Evolutionary conservation across 2,888 invertebrate genomes (phyloP), one percentile per base, ranked within the genome.

Genomic region (Polietes domitor): DNA sequence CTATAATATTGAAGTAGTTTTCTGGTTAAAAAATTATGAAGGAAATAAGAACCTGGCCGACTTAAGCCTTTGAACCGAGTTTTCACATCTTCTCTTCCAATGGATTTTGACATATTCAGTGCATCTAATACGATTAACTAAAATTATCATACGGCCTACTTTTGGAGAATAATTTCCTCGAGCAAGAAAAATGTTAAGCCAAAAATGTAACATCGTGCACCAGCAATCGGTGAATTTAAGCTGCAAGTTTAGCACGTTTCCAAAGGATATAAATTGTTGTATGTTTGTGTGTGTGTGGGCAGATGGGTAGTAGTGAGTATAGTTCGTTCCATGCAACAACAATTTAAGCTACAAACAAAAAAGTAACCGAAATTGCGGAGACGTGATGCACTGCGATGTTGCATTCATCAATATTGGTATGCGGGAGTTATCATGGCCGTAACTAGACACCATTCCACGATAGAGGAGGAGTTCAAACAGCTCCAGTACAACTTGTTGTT

Each of bases 401-500:
- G 47, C 50, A 71, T 24, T 24, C 68, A 68, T 68, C 68, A 68
- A 68, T 68, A 68, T 68, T 47, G 68, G 68, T n/a, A 47, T n/a
- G 15, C 26, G 15, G 15, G 15, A 15, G 21, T 6, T 43, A 12
- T n/a, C 15, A 50, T 7, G 17, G 28, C 26, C 50, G 70, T 26
- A 47, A 47, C 12, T 15, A 43, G 37, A 43, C 17, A 21, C 47
- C 26, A n/a, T 70, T 21, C 6, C 32, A 32, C 32, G 4, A 32
- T 37, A 12, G 12, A 17, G 19, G 12, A 6, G 28, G 2, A 5
- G 10, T 37, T 37, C 4, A 37, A 37, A 10, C 1, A 37, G 10
- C 1, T 37, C 1, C 37, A 37, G 6, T 3, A 37, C 6, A 37
- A 37, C 37, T 1, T 9, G 1, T 71, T 17, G 50, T 43, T 15